Percentiles rank a stretch among this genome's conserved stretches.
Conservation (phyloP, 2,888 invertebrate species). For the Catotricha subobsoleta region DNA sequence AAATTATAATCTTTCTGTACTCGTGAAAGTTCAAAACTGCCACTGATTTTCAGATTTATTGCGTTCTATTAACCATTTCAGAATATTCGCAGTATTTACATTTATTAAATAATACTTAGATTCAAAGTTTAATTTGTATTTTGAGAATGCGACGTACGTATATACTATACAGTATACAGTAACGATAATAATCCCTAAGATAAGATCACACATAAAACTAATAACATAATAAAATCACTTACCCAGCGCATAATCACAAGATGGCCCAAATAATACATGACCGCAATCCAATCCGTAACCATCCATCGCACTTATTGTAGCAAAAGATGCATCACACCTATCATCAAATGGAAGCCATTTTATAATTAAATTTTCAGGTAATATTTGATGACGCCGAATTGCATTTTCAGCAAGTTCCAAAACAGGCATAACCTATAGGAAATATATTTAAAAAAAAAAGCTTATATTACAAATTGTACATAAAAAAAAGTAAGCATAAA, state of each 20-base stretch:
- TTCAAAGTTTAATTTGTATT: no score
- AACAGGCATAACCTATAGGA: conserved; percentile 38
- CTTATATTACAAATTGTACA: background rate
- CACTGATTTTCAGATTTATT: no score
- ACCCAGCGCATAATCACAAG: conserved; percentile 69
- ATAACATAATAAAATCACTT: conserved; percentile 23
- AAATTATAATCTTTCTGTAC: no score
- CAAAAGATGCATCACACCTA: conserved; percentile 53
- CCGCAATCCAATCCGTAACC: conserved; percentile 51
- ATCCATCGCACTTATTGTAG: conserved; percentile 52
- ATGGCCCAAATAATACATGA: conserved; percentile 62
- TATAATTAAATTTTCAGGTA: conserved; percentile 40
- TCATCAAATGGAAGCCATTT: conserved; percentile 49
- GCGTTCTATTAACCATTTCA: no score
- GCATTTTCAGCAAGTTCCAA: conserved; percentile 41
- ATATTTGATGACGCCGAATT: conserved; percentile 31
- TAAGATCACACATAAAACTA: background rate
- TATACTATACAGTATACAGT: background rate
- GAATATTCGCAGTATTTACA: no score
- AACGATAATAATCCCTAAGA: background rate
- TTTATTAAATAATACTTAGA: no score
- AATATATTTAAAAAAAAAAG: background rate
- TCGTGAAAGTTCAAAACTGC: no score
- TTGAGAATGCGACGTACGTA: no score
- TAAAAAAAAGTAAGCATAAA: conserved; percentile 7